Conservation (phyloP, 2,797 vertebrate genomes). For the Notolepis coatsorum region DNA sequence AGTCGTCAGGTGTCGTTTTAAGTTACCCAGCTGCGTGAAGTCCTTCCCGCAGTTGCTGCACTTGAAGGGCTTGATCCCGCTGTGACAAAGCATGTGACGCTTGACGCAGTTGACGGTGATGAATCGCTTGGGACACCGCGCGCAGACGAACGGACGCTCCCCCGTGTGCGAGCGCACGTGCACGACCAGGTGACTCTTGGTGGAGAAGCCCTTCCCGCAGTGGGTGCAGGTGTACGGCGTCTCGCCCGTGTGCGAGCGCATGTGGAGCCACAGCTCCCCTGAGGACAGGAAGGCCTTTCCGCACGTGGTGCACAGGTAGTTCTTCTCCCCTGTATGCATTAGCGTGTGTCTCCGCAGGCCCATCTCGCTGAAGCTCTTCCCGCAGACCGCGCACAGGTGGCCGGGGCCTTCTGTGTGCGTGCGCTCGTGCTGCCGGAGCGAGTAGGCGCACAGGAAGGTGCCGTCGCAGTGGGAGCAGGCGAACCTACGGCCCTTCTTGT, state of each 20-base stretch:
- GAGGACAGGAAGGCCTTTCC: constrained; percentile 72
- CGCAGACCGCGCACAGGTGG: constrained; percentile 61
- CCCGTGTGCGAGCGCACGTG: constrained; percentile 72
- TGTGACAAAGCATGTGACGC: constrained; percentile 71
- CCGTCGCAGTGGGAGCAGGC: constrained; percentile 63
- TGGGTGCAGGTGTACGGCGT: constrained; percentile 66
- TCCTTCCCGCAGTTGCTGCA: constrained; percentile 62
- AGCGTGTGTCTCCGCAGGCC: constrained; percentile 64
- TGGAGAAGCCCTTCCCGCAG: constrained; percentile 73
- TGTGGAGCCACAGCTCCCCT: constrained; percentile 70
- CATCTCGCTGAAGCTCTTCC: constrained; percentile 64
- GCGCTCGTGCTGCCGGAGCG: constrained; percentile 65
- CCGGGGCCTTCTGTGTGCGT: constrained; percentile 54
- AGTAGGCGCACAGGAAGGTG: constrained; percentile 63
- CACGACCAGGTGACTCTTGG: constrained; percentile 61
- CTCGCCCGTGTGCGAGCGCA: constrained; percentile 69
- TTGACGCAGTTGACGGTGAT: constrained; percentile 67
- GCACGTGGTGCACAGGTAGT: constrained; percentile 68
- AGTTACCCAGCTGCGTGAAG: constrained; percentile 72
- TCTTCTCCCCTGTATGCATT: constrained; percentile 72
- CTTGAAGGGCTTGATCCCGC: constrained; percentile 66
- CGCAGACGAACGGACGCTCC: constrained; percentile 68
- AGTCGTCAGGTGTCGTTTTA: constrained; percentile 68
- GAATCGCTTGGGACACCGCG: constrained; percentile 65
- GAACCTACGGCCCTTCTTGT: constrained; percentile 63